phyloP scores from a whole-genome alignment of 2,113 vertebrate species.

The Sylvia atricapilla region DNA sequence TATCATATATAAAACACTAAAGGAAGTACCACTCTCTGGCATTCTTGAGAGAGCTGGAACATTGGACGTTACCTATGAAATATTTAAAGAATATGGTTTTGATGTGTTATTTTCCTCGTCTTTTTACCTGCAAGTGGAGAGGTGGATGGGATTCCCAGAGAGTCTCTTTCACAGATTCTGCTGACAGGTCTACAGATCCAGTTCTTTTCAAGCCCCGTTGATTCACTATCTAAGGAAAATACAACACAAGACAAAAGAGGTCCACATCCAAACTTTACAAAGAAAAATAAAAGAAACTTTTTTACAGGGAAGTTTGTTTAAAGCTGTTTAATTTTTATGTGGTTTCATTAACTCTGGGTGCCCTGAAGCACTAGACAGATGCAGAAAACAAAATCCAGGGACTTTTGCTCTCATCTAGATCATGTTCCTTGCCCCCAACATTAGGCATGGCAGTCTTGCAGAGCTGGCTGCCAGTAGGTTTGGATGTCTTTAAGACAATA shows the following conservation, averaged over 20 bases:
- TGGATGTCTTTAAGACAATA: not conserved
- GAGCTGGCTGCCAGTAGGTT: not conserved
- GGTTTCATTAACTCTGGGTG: not conserved
- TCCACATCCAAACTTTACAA: constrained; percentile 11
- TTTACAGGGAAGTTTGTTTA: not conserved
- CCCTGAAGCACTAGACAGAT: not conserved
- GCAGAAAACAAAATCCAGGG: not conserved
- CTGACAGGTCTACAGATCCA: constrained; percentile 54
- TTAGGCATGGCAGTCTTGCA: not conserved
- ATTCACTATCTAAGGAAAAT: constrained; percentile 14
- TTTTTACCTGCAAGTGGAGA: constrained; percentile 31
- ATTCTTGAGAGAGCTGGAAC: constrained; percentile 41
- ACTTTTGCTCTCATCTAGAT: not conserved
- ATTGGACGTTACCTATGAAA: constrained; percentile 54
- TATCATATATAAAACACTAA: constrained; percentile 55
- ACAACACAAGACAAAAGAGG: not conserved
- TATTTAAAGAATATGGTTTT: constrained; percentile 57
- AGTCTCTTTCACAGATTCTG: constrained; percentile 52
- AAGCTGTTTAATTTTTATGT: not conserved
- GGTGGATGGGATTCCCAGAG: constrained; percentile 49
- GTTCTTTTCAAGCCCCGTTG: constrained; percentile 38
- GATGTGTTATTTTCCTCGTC: constrained; percentile 58
- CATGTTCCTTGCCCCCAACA: not conserved
- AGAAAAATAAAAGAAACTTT: constrained; percentile 29
- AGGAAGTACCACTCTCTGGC: not conserved